Evolutionary conservation across 2,888 invertebrate species (phyloP), one percentile per base, ranked within the genome.

Genomic region (Hirtodrosophila histrioides): DNA sequence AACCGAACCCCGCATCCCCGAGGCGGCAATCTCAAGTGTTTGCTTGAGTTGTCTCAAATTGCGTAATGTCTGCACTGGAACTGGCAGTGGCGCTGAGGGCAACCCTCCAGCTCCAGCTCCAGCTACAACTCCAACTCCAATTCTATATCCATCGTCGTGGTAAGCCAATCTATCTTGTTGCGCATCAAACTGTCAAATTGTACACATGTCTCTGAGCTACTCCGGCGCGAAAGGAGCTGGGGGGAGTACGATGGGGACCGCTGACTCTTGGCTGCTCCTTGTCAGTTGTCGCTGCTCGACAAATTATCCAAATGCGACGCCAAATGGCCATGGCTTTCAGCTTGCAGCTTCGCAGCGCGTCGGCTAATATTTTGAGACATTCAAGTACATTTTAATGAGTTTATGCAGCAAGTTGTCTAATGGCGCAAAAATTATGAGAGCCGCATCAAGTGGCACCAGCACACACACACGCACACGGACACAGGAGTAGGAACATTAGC

Each of bases 311-410:
- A 81, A 78, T 78, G 78, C 66, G 66, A 64, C 60, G 78, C 69
- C 78, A 78, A 75, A 76, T 74, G 63, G 68, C 51, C 73, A 44
- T 44, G 69, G 69, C 43, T 57, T 55, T 41, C 66, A 58, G 44
- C 53, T 57, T 55, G 40, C 66, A 58, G 44, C 53, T 36, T 37
- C 39, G 43, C 58, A 37, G 40, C 60, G 53, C 60, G 12, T 64
- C 58, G 45, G 27, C 57, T 54, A 67, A 69, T 71, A 69, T 77
- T 86, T 77, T 60, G 75, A 68, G 78, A 46, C 65, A 69, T 82
- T 82, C 86, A 87, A 87, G 84, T 84, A 84, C 73, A 84, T 85
- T 87, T 85, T 82, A 82, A 85, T 84, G 84, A 87, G 87, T 85
- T 82, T 79, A 51, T 85, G 60, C 70, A 82, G 63, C 75, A 85